Base-by-base conservation (phyloP, 2,113 vertebrate genomes). In the Dinomys branickii region DNA sequence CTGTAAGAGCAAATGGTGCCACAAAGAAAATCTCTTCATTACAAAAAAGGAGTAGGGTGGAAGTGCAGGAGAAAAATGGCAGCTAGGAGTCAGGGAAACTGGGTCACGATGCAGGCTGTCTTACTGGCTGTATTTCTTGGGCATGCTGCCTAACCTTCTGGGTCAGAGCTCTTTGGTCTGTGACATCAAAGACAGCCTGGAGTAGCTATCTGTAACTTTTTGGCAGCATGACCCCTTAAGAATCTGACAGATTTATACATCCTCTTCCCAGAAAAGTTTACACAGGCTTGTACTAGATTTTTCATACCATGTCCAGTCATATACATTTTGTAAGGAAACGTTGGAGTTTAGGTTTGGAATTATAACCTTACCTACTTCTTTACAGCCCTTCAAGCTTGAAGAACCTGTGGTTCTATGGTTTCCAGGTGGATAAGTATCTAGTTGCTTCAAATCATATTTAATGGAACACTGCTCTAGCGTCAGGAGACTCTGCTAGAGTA, bases 21-120 rank as follows among this genome's bases (percentile, higher is more conserved):
- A 80, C 90, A 94, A 69, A 95, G 96, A 94, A 90, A 92, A 97
- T 86, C 56, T 95, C 95, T 95, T 89, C 91, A 84, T 85, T 88
- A 75, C 82, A 61, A 96, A 89, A 95, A 35, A 38, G 87, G 47
- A 88, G 50, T 35, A 12, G 17, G 59, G 77, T 30, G 65, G 59
- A 44, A 85, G 54, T 8, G 50, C 28, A 0, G 41, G 28, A 71
- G 52, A 41, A 82, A 85, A 47, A 90, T 41, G 85, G 93, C 85
- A 67, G 75, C 52, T 1, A 12, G 75, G 84, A 88, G 77, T 63
- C 58, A 14, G 84, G 87, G 75, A 87, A 88, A 94, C 0, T 44
- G 59, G 88, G 90, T 85, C 47, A 3, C 8, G 24, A 52, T 88
- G 50, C 90, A 38, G 90, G 17, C 44, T 81, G 26, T 89, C 67